Base-by-base conservation (phyloP, 2,113 vertebrate species). In the Protomyctophum bolini region DNA sequence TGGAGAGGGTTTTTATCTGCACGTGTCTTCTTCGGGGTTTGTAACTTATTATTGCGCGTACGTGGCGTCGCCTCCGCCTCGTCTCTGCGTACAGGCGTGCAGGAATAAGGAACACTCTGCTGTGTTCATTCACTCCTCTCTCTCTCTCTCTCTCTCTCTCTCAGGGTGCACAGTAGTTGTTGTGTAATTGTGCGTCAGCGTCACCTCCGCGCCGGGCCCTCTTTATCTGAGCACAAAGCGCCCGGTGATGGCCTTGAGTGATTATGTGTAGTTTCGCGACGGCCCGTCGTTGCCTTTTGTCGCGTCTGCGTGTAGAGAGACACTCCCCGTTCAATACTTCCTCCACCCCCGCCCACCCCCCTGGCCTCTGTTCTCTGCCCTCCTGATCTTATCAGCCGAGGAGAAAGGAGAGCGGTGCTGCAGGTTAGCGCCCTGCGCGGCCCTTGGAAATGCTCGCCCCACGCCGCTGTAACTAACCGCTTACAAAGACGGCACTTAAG, bases 401-500 rank as follows among this genome's bases (percentile, higher is more conserved):
- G 57, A 76, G 72, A 86, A 86, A 82, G 50, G 45, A 70, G 66
- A 70, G 77, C 70, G 75, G 33, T 71, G 76, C 69, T 68, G 33
- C 10, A 4, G 75, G 77, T 76, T 77, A 72, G 71, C 72, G 67
- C 77, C 64, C 73, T 75, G 68, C 54, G 56, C 8, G 9, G 64
- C 72, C 73, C 79, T 90, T 85, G 79, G 73, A 89, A 91, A 90
- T 88, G 81, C 73, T 68, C 79, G 83, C 54, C 75, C 68, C 74
- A 66, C 72, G 78, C 85, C 76, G 84, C 90, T 89, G 86, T 90
- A 76, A 73, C 72, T 86, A 86, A 88, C 82, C 84, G 60, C 81
- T 84, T 86, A 90, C 82, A 90, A 92, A 87, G 82, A 87, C 86
- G 88, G 82, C 90, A 86, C 91, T 92, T 90, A 91, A 91, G 85